Base-by-base conservation (phyloP, 2,888 invertebrate species). In the Pseudolycoriella hygida region DNA sequence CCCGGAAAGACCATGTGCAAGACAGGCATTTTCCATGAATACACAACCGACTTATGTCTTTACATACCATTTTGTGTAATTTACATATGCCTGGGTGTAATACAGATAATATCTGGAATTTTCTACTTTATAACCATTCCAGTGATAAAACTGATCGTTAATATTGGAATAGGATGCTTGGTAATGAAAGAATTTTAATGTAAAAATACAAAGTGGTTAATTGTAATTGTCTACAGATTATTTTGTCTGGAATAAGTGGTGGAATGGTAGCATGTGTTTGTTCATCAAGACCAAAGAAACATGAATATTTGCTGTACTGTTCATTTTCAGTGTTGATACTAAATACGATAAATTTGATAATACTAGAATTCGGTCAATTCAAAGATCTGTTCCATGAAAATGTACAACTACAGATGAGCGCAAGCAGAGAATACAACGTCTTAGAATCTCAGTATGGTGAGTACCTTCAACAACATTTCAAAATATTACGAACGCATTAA, bases 111-210 rank as follows among this genome's bases (percentile, higher is more conserved):
- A 47, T 65, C 67, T 32, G 71, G 70, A 34, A 65, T 70, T 47
- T 69, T 70, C 56, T 70, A 69, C 56, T 57, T 69, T 48, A 61
- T 70, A 49, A 66, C 67, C 39, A 58, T 70, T 50, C 69, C 69
- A 48, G 62, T 69, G 47, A 60, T 69, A 46, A 61, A 64, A 50
- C 57, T 70, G 19, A 67, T 66, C 48, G 65, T 67, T 49, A 68
- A 69, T 51, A 56, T 71, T 46, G 66, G 67, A 58, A 66, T 67
- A 10, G 72, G 71, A 55, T 58, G 66, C 53, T 67, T 67, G 68
- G 72, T 71, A 59, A 67, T 66, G 56, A 37, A 8, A 25, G 25
- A 6, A 8, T 25, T 25, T 4, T 6, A 25, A 8, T 34, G 12
- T 34, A n/a, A n/a, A n/a, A n/a, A n/a, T n/a, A n/a, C n/a, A n/a